Percentiles rank a stretch among this genome's conserved stretches.
Conservation (phyloP, 1,140 invertebrate genomes). For the Pissodes strobi region DNA sequence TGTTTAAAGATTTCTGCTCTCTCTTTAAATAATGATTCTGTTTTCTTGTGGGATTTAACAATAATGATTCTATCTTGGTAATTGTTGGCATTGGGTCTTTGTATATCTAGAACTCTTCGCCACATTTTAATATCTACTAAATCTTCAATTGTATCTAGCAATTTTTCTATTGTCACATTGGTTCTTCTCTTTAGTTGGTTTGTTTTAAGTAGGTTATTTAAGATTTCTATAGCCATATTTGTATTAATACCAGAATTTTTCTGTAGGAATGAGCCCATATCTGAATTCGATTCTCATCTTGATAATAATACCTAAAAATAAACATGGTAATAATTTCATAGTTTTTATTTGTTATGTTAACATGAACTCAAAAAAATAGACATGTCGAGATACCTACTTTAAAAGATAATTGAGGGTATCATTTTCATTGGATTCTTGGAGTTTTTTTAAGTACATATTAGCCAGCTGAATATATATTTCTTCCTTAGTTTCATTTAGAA, state of each 20-base stretch:
- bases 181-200: too few species aligned
- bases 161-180: slow-evolving; percentile 21
- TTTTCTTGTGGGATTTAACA: slow-evolving; percentile 30
- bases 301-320: slow-evolving; percentile 37
- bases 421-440: slow-evolving; percentile 26
- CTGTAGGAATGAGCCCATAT: slow-evolving; percentile 39
- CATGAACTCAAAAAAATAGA: too few species aligned
- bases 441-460: slow-evolving; percentile 13
- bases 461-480: slow-evolving; percentile 11
- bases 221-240: slow-evolving; percentile 36
- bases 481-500: slow-evolving; percentile 22
- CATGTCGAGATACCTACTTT: slow-evolving; percentile 24
- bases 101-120: slow-evolving; percentile 24
- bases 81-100: slow-evolving; percentile 35
- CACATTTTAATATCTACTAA: too few species aligned
- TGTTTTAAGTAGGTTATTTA: too few species aligned
- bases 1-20: slow-evolving; percentile 21
- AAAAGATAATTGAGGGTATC: slow-evolving; percentile 34
- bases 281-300: slow-evolving; percentile 31
- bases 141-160: slow-evolving; percentile 32
- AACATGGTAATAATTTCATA: too few species aligned
- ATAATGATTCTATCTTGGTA: slow-evolving; percentile 30
- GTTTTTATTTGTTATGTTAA: too few species aligned
- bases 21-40: too few species aligned
- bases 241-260: slow-evolving; percentile 34